phyloP scores from a whole-genome alignment of 92 coral and sea anemone genomes.

The Phenganax stokvisi region DNA sequence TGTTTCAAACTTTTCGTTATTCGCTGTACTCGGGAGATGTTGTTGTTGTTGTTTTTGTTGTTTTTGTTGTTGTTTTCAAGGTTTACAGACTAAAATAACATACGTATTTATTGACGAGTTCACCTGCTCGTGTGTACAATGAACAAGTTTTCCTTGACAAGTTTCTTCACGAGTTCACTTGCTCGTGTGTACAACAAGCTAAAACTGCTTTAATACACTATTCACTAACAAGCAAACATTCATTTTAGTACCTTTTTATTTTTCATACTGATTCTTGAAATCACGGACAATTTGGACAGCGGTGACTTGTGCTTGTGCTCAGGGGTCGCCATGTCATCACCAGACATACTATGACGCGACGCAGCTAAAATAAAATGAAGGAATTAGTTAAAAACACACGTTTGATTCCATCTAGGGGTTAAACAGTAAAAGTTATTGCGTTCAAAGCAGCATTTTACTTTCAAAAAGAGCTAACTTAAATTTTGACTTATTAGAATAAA shows the following conservation, averaged over 20 bases:
- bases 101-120: not conserved
- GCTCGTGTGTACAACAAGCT: too few species aligned
- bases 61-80: not conserved
- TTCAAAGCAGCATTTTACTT: too few species aligned
- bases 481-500: too few species aligned
- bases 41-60: not conserved
- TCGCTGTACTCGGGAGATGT: not conserved
- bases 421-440: too few species aligned
- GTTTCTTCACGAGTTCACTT: too few species aligned
- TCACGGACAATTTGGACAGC: conserved; percentile 75
- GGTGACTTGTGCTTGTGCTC: conserved; percentile 81
- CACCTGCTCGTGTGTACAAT: too few species aligned
- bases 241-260: conserved; percentile 54
- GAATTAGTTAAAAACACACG: not conserved
- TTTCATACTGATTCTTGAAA: conserved; percentile 79
- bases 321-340: conserved; percentile 30
- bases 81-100: conserved; percentile 18
- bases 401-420: too few species aligned
- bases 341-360: conserved; percentile 8
- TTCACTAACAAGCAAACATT: not conserved
- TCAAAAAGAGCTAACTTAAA: too few species aligned
- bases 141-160: too few species aligned
- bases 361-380: conserved; percentile 17
- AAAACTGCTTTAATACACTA: too few species aligned
- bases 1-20: conserved; percentile 7